Percentiles rank a stretch among this genome's conserved stretches.
phyloP scores from a whole-genome alignment of 2,113 vertebrate species.

The Monopterus albus region DNA sequence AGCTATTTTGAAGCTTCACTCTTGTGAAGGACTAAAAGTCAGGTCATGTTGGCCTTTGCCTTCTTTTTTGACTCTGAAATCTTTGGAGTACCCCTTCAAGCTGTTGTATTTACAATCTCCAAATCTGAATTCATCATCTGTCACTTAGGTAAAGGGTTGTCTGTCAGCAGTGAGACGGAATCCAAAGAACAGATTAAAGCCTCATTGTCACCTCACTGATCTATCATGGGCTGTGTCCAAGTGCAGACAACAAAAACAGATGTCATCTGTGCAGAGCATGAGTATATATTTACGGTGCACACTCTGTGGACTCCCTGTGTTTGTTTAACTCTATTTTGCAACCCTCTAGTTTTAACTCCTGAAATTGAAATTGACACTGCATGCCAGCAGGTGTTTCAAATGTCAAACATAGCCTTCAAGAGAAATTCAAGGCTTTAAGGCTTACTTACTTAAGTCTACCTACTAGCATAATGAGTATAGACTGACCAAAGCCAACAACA shows the following conservation, averaged over 20 bases:
- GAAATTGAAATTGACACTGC: constrained; percentile 18
- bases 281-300: not conserved
- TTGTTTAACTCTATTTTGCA: not conserved
- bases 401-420: constrained; percentile 15
- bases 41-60: not conserved
- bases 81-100: not conserved
- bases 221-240: not conserved
- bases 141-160: not conserved
- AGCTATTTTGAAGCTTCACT: not conserved
- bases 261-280: too few species aligned
- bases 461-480: not conserved
- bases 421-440: not conserved
- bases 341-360: constrained; percentile 8
- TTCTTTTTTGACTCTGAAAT: not conserved
- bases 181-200: not conserved
- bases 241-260: not conserved
- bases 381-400: constrained; percentile 21
- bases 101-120: not conserved
- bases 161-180: constrained; percentile 1
- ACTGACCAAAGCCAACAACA: not conserved
- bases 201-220: not conserved
- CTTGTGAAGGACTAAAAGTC: not conserved
- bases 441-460: not conserved
- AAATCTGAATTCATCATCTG: too few species aligned
- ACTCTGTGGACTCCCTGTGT: not conserved